phyloP scores from a whole-genome alignment of 2,113 vertebrate species.

The Apteryx mantelli region DNA sequence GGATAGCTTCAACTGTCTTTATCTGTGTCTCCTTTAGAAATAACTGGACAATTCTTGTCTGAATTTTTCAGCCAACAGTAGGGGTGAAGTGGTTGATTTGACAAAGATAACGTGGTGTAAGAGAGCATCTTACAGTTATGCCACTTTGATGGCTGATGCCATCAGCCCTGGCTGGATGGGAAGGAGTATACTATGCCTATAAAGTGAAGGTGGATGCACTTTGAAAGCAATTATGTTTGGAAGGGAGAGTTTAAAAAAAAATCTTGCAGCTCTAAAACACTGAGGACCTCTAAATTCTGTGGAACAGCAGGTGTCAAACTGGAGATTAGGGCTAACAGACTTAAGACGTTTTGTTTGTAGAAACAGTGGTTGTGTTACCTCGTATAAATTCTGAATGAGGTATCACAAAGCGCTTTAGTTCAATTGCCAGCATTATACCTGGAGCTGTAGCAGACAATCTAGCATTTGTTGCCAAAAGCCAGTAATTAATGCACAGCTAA shows the following conservation, averaged over 20 bases:
- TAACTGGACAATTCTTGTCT: neutral
- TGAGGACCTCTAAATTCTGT: neutral
- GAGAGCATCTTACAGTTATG: neutral
- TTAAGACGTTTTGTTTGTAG: neutral
- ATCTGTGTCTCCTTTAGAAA: neutral
- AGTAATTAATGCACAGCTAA: neutral
- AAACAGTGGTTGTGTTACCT: neutral
- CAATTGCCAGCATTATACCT: neutral
- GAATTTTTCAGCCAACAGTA: neutral
- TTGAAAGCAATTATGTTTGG: neutral
- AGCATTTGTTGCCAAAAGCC: neutral
- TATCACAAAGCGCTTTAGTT: neutral
- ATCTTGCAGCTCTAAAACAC: neutral
- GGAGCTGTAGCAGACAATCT: neutral
- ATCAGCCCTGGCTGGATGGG: neutral
- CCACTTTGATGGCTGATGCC: neutral
- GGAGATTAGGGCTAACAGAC: neutral
- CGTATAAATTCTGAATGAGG: neutral
- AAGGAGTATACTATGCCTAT: neutral
- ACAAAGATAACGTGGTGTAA: neutral
- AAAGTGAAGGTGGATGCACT: neutral
- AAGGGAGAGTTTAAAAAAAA: neutral
- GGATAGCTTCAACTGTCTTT: rapidly evolving
- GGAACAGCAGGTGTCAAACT: neutral
- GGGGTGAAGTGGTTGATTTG: neutral